Base-by-base conservation (phyloP, 2,888 invertebrate species). In the Ptychoptera contaminata region DNA sequence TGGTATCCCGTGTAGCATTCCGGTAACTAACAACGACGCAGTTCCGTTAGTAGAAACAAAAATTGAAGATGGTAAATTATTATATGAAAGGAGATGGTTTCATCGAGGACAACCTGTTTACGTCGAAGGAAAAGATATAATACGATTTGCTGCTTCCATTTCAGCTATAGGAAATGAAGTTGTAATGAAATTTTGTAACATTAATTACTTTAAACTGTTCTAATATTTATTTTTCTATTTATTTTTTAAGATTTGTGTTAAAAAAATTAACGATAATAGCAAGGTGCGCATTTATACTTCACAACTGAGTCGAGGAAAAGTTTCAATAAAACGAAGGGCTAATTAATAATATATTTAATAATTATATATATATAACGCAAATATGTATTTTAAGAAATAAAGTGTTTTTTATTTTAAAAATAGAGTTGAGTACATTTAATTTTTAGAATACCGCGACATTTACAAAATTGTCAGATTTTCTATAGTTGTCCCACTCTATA, bases 81-180 rank as follows among this genome's bases (percentile, higher is more conserved):
- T 88, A 57, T 93, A 90, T 67, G 93, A 94, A 67, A 76, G 91
- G 51, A 75, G 90, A 59, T 94, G 94, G 94, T 94, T 84, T 68
- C 92, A 93, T 59, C 74, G 93, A 49, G 93, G 93, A 0, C 93
- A 94, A 67, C 82, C 87, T 50, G 84, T 94, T 32, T 90, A 82
- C 63, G 81, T 92, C 3, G 91, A 91, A 66, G 88, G 91, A 14
- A 79, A 84, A 51, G 93, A 93, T 53, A 69, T 82, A 57, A 73
- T 82, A 5, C 78, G 86, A 58, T 88, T 88, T 61, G 79, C 87
- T 38, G 94, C 84, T 1, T 82, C 88, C 52, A 92, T 94, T 59
- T 86, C 87, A 47, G 85, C 87, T 35, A 90, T 94, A 56, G 87
- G 87, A 41, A 84, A 83, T 47, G 90, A 92, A 65, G 83, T 84